Percentiles rank a stretch among this genome's conserved stretches.
Evolutionary conservation across 1,140 invertebrate genomes (phyloP).

Genomic region (Cryptotermes secundus): DNA sequence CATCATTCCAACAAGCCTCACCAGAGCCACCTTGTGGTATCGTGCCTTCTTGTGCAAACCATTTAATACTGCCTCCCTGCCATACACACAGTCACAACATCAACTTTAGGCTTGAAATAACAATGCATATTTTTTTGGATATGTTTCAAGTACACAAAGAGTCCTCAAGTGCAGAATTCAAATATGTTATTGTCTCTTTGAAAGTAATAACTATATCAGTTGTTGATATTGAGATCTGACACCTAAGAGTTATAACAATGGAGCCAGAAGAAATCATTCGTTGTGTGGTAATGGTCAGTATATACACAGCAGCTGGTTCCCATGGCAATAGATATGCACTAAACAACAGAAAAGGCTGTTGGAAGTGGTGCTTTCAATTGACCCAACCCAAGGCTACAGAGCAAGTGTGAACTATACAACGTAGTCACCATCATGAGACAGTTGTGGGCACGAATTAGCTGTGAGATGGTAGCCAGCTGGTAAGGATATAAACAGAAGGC

Average conservation of each 20-base stretch:
- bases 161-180: not conserved
- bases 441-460: too few relatives aligned
- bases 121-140: not conserved
- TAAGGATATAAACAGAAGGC: too few relatives aligned
- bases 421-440: too few relatives aligned
- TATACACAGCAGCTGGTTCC: too few relatives aligned
- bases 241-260: not conserved
- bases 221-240: not conserved
- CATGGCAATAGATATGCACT: too few relatives aligned
- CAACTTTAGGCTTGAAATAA: not conserved
- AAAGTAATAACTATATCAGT: not conserved
- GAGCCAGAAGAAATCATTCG: too few relatives aligned
- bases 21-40: conserved; percentile 75
- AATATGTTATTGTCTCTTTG: not conserved
- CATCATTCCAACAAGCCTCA: conserved; percentile 83
- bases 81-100: conserved; percentile 38
- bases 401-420: too few relatives aligned
- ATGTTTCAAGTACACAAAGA: not conserved
- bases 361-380: too few relatives aligned
- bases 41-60: conserved; percentile 70
- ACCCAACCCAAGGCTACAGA: too few relatives aligned
- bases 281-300: too few relatives aligned
- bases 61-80: conserved; percentile 64
- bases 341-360: too few relatives aligned
- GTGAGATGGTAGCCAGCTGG: too few relatives aligned